Evolutionary conservation across 2,888 invertebrate species (phyloP), one percentile per base, ranked within the genome.

Genomic region (Dromius quadrimaculatus): DNA sequence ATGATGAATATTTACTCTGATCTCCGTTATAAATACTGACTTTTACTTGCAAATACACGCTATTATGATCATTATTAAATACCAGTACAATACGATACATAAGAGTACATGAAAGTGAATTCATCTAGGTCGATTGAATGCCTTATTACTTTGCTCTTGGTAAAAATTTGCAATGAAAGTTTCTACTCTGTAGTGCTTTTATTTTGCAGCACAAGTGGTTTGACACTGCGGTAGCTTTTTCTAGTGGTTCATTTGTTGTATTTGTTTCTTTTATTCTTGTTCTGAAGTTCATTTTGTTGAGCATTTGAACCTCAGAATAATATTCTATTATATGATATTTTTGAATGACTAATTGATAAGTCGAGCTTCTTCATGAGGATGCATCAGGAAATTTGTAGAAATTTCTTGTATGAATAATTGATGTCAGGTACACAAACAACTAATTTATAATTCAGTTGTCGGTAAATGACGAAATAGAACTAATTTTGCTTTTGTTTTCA

Each of bases 401-500:
- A 28, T 28, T 28, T 28, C 28, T 28, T 28, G 4, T 28, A 28
- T 54, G 28, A 28, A 54, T 54, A 23, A 54, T 8, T 28, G 28
- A 54, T 54, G 28, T 9, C 15, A 54, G 47, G 28, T 54, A 8
- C 15, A 13, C 32, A 54, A 28, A 54, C 28, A 8, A 54, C 50
- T 20, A 13, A 28, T 54, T 54, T 54, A 11, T 28, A 15, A 54
- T 54, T 28, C 50, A 23, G 13, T 5, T 54, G 50, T 54, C 23
- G 28, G 6, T 54, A 28, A n/a, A 28, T 54, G 23, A 28, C 23
- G 59, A 59, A 59, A 36, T 3, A 20, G 9, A 23, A 59, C 59
- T 59, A 59, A 59, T 36, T 59, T 59, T 59, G 6, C 22, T 59
- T 59, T 38, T 59, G 19, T 59, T 59, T 59, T 20, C 59, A 59